Conservation (phyloP, 2,113 vertebrate species). For the Pardalotus punctatus region DNA sequence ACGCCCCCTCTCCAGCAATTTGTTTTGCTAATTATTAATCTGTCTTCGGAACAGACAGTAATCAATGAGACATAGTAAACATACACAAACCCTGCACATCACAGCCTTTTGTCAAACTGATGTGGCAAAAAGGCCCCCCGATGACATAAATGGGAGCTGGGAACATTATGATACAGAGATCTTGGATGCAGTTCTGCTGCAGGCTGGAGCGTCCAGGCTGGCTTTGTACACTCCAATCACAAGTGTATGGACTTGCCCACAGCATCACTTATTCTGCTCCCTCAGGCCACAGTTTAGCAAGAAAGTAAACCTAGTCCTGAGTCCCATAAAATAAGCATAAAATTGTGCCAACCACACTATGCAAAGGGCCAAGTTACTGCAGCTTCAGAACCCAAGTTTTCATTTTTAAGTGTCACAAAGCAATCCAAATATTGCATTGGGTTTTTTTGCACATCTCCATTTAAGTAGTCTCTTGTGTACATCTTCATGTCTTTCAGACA, state of each 20-base stretch:
- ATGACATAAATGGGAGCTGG: background rate
- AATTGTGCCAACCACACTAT: background rate
- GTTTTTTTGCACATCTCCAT: background rate
- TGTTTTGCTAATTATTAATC: conserved; percentile 22
- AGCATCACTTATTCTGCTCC: background rate
- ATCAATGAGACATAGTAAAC: conserved; percentile 6
- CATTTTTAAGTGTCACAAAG: background rate
- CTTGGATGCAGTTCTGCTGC: background rate
- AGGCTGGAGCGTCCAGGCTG: background rate
- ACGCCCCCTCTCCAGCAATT: background rate
- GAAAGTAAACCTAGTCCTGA: background rate
- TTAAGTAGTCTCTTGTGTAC: background rate
- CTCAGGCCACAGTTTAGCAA: background rate
- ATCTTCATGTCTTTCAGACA: background rate
- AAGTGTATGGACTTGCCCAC: background rate
- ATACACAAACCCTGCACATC: background rate
- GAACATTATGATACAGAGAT: background rate
- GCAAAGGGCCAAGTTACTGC: background rate
- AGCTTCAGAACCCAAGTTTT: background rate
- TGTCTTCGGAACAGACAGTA: background rate
- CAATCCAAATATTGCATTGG: background rate
- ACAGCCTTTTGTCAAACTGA: background rate
- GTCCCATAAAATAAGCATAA: background rate
- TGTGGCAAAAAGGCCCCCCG: background rate
- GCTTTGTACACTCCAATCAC: background rate